Percentiles rank a stretch among this genome's conserved stretches.
Conservation (phyloP, 2,888 invertebrate species). For the Mayetiola destructor region DNA sequence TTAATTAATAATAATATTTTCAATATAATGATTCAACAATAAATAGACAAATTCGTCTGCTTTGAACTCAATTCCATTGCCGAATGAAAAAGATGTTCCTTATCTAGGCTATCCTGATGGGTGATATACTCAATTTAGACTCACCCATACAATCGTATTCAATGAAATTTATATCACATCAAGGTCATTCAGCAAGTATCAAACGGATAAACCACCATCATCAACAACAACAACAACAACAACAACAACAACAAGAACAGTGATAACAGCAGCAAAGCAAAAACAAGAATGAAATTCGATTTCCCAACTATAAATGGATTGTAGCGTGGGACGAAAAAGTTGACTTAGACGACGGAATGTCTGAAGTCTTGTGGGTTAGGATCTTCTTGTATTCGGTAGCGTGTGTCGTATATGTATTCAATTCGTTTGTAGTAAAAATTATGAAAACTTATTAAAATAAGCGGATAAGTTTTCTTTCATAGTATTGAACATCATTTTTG, state of each 20-base stretch:
- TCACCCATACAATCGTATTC: too few species aligned
- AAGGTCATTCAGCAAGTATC: not conserved
- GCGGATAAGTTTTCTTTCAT: too few species aligned
- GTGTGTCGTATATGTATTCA: too few species aligned
- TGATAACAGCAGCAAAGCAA: too few species aligned
- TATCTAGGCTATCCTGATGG: not conserved
- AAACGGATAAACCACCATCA: too few species aligned
- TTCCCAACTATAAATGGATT: too few species aligned
- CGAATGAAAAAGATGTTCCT: not conserved
- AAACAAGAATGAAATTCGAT: too few species aligned
- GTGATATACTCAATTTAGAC: too few species aligned
- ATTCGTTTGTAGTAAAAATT: not conserved
- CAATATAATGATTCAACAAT: not conserved
- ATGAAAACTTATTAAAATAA: too few species aligned
- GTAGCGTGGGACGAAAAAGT: not conserved
- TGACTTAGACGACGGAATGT: not conserved
- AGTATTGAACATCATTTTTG: too few species aligned
- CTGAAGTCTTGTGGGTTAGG: not conserved
- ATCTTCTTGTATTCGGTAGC: too few species aligned
- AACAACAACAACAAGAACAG: not conserved
- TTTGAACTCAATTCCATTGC: conserved; percentile 1
- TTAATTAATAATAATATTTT: not conserved
- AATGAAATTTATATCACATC: not conserved
- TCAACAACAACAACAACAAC: not conserved
- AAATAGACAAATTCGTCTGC: not conserved